These are phyloP conservation scores for Leptodirus hochenwartii DNA, from an alignment of 2,888 invertebrate genomes.

Conservation along the genomic window DNA sequence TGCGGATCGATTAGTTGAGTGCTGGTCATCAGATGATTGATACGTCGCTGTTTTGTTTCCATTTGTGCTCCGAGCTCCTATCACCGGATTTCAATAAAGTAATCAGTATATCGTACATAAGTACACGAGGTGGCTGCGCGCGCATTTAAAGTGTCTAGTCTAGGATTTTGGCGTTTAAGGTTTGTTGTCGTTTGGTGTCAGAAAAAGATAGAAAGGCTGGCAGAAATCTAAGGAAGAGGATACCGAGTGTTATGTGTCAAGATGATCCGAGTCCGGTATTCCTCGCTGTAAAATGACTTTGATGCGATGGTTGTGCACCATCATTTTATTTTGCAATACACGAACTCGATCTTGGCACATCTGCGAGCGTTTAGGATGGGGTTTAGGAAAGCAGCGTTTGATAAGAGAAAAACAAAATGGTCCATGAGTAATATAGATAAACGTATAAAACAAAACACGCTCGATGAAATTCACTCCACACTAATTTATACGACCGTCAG, in stretches of 20 bases:
- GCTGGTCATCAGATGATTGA: constrained; percentile 50
- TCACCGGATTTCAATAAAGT: constrained; percentile 21
- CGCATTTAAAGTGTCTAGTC: constrained; percentile 12
- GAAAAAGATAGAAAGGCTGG: not conserved
- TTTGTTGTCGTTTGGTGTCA: constrained; percentile 5
- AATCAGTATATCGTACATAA: constrained; percentile 10
- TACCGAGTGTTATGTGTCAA: constrained; percentile 38
- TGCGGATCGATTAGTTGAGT: constrained; percentile 63
- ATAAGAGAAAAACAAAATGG: constrained; percentile 25
- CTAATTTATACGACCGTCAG: too few species aligned
- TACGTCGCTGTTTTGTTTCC: constrained; percentile 48
- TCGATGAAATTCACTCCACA: too few species aligned
- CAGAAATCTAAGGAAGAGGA: not conserved
- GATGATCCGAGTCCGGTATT: constrained; percentile 61
- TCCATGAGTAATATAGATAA: constrained; percentile 21
- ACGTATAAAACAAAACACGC: constrained; percentile 13
- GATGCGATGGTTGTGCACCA: constrained; percentile 73
- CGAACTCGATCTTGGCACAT: constrained; percentile 72
- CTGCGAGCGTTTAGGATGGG: constrained; percentile 30
- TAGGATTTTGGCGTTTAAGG: constrained; percentile 6
- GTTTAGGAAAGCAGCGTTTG: constrained; percentile 8
- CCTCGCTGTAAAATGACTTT: constrained; percentile 76
- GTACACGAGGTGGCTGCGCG: constrained; percentile 27
- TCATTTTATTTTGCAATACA: constrained; percentile 72
- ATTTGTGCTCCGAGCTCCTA: constrained; percentile 45